These are phyloP conservation scores for Leucophora obtusa DNA, from an alignment of 2,888 invertebrate genomes.

Conservation along the genomic window DNA sequence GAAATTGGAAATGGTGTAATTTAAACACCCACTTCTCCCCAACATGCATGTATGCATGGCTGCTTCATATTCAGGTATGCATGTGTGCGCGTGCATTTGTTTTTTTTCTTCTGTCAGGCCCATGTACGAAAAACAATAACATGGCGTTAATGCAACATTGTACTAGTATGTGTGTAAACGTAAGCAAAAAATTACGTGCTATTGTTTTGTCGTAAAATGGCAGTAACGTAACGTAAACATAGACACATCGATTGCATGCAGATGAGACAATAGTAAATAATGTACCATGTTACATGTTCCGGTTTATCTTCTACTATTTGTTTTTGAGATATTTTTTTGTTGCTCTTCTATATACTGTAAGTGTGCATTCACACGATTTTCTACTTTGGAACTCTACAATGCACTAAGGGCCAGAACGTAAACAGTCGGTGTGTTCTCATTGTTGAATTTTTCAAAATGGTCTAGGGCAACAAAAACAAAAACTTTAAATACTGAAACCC, in stretches of 20 bases:
- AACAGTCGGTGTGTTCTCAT: too few species aligned
- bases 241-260: conserved; percentile 73
- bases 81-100: not conserved
- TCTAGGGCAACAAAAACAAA: too few species aligned
- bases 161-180: conserved; percentile 46
- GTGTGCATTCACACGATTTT: conserved; percentile 43
- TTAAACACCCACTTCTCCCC: not conserved
- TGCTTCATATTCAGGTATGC: not conserved
- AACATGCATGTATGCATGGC: conserved; percentile 2
- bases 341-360: conserved; percentile 22
- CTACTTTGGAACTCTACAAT: conserved; percentile 22
- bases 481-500: too few species aligned
- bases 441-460: too few species aligned
- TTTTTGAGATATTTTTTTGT: not conserved
- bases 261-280: conserved; percentile 65
- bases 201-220: conserved; percentile 68
- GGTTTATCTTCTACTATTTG: not conserved
- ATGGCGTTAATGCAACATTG: not conserved
- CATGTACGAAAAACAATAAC: conserved; percentile 11
- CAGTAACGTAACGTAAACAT: conserved; percentile 71
- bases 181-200: conserved; percentile 74
- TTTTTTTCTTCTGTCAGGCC: not conserved
- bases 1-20: too few species aligned
- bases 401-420: too few species aligned
- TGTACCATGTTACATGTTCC: not conserved